phyloP scores from a whole-genome alignment of 1,140 invertebrate species.

The Spodoptera frugiperda region DNA sequence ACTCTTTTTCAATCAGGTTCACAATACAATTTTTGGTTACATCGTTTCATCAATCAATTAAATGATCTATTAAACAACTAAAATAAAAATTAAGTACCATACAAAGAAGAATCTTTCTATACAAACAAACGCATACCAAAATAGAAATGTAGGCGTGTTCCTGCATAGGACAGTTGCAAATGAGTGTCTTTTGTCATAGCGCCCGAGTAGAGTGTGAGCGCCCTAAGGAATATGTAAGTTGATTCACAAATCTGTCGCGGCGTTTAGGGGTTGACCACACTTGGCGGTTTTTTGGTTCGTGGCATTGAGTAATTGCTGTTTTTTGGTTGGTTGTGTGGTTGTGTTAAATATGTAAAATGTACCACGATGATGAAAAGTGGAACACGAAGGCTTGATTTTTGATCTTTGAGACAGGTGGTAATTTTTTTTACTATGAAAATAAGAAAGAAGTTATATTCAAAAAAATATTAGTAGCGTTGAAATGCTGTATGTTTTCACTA shows the following conservation, averaged over 20 bases:
- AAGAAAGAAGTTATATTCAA: no score
- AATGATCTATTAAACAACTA: neutral
- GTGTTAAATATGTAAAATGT: no score
- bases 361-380: no score
- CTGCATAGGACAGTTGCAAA: slow-evolving; percentile 71
- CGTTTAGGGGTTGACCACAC: slow-evolving; percentile 7
- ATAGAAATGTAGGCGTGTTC: slow-evolving; percentile 53
- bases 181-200: slow-evolving; percentile 67
- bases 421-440: no score
- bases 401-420: no score
- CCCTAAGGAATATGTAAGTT: slow-evolving; percentile 35
- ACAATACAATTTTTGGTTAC: no score
- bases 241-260: slow-evolving; percentile 23
- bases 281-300: neutral
- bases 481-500: no score
- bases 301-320: slow-evolving; percentile 3
- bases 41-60: no score
- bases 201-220: slow-evolving; percentile 22
- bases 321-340: no score
- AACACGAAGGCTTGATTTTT: no score
- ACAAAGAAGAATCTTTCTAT: neutral
- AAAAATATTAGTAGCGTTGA: no score
- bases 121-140: slow-evolving; percentile 11
- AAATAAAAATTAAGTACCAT: neutral
- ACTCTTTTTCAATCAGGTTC: no score